Evolutionary conservation across 2,113 vertebrate genomes (phyloP).

Genomic region (Anas platyrhynchos): DNA sequence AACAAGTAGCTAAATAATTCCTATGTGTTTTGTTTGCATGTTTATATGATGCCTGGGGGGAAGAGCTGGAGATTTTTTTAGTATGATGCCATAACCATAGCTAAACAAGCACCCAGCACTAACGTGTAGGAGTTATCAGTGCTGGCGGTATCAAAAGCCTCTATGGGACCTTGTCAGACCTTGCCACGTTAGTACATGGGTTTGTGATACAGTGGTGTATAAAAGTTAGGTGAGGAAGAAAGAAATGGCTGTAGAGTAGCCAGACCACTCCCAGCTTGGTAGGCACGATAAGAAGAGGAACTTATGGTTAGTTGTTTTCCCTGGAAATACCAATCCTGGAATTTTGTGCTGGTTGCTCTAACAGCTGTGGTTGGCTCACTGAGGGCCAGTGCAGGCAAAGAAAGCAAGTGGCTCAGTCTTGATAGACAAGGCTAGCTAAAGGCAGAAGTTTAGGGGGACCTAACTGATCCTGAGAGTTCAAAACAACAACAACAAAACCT

Average conservation of each 20-base stretch:
- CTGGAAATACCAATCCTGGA: neutral
- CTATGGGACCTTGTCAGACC: neutral
- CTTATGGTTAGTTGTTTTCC: accelerated
- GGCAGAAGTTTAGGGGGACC: neutral
- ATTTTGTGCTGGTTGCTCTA: neutral
- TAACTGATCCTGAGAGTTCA: neutral
- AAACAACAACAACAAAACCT: neutral
- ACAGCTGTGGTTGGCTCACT: neutral
- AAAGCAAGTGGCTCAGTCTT: neutral
- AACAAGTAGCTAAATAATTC: neutral
- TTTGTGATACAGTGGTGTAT: neutral
- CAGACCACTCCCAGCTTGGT: neutral
- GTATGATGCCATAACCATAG: neutral
- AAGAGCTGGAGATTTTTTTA: neutral
- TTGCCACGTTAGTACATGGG: neutral
- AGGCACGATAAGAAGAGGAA: neutral
- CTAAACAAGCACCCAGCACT: neutral
- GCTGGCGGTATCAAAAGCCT: neutral
- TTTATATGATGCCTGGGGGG: neutral
- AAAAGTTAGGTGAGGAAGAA: neutral
- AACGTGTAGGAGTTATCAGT: neutral
- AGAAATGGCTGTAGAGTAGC: neutral
- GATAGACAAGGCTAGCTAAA: neutral
- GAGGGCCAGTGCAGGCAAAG: neutral
- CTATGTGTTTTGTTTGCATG: neutral